phyloP scores from a whole-genome alignment of 2,113 vertebrate species.

The Gracilinanus agilis region DNA sequence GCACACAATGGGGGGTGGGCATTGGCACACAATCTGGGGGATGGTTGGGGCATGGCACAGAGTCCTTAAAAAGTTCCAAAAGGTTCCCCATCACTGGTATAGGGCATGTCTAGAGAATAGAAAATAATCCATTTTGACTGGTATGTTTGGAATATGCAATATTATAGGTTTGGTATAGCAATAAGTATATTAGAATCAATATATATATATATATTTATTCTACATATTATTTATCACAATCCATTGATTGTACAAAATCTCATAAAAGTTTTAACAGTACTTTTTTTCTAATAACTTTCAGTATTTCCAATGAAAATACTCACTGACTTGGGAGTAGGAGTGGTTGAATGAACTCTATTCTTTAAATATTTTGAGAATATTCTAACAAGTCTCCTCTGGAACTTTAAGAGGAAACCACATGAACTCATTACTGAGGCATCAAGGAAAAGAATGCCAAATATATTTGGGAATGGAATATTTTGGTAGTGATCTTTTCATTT shows the following conservation, averaged over 20 bases:
- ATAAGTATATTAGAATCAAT: background rate
- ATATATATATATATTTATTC: background rate
- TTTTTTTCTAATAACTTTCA: background rate
- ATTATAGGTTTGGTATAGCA: background rate
- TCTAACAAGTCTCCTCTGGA: background rate
- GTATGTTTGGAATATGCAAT: background rate
- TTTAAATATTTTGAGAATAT: background rate
- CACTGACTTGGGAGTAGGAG: background rate
- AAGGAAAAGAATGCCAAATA: background rate
- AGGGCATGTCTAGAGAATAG: background rate
- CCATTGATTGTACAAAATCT: background rate
- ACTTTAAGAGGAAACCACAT: background rate
- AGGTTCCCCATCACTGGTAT: background rate
- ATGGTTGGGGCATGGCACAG: too few relatives aligned
- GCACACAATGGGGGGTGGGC: too few relatives aligned
- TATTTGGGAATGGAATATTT: background rate
- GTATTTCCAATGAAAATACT: background rate
- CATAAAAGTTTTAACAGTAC: background rate
- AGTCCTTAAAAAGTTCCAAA: too few relatives aligned
- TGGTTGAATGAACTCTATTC: background rate
- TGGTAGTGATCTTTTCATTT: background rate
- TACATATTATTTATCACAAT: background rate
- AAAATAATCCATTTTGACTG: background rate
- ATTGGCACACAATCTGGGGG: too few relatives aligned
- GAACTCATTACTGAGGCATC: background rate